Evolutionary conservation across 2,888 invertebrate genomes (phyloP).

Genomic region (Apotomis capreana): DNA sequence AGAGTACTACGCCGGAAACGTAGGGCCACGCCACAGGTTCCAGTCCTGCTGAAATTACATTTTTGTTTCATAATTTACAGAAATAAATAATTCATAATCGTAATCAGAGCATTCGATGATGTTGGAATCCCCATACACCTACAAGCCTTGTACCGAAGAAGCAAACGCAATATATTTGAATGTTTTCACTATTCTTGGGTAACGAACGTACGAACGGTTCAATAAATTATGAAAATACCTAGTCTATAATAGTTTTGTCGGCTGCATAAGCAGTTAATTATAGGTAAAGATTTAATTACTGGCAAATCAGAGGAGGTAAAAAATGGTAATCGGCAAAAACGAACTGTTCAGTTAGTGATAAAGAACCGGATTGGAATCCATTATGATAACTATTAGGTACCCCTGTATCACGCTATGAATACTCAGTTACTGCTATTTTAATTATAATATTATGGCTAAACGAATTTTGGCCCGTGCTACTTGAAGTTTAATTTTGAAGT

Average conservation of each 20-base stretch:
- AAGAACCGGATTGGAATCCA: constrained; percentile 17
- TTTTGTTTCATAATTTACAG: too few relatives aligned
- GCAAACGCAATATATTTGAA: neutral
- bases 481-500: neutral
- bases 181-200: neutral
- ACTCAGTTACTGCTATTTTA: neutral
- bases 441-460: neutral
- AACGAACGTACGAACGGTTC: constrained; percentile 1
- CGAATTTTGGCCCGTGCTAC: neutral
- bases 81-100: too few relatives aligned
- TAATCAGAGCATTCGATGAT: too few relatives aligned
- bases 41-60: too few relatives aligned
- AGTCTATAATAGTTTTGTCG: constrained; percentile 10
- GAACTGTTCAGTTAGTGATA: neutral
- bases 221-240: constrained; percentile 11
- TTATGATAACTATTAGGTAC: constrained; percentile 17
- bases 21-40: too few relatives aligned
- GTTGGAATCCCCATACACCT: too few relatives aligned
- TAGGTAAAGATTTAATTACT: constrained; percentile 19
- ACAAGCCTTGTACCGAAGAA: neutral
- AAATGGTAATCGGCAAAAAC: constrained; percentile 26
- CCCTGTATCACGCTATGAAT: constrained; percentile 4
- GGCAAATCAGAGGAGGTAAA: constrained; percentile 5
- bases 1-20: too few relatives aligned
- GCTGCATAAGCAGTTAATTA: constrained; percentile 23